These are phyloP conservation scores for Paratrypauchen microcephalus DNA, from an alignment of 2,797 vertebrate species.

Conservation along the genomic window DNA sequence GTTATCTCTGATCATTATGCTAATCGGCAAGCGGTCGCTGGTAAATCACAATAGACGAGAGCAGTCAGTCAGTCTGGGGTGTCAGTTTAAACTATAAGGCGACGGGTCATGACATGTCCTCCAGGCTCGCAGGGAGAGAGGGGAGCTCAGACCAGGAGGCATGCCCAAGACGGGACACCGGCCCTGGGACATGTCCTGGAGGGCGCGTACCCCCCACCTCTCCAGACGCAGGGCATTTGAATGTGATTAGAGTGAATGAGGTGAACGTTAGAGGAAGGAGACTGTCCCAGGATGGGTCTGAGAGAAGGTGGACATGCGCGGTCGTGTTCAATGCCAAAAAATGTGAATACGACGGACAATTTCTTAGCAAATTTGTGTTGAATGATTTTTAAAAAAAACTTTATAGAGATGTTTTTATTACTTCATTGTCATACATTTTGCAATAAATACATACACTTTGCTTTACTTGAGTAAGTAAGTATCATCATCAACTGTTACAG, in stretches of 20 bases:
- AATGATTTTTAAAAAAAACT: too few species aligned
- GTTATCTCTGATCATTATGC: constrained; percentile 82
- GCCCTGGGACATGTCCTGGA: constrained; percentile 51
- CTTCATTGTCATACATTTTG: too few species aligned
- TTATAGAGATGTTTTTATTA: too few species aligned
- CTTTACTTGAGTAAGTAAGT: too few species aligned
- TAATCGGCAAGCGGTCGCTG: constrained; percentile 71
- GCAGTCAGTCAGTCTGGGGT: constrained; percentile 70
- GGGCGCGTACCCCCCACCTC: constrained; percentile 28
- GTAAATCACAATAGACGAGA: constrained; percentile 72
- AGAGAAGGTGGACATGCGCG: constrained; percentile 13
- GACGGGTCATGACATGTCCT: constrained; percentile 69
- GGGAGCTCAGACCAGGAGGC: constrained; percentile 43
- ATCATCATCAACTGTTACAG: too few species aligned
- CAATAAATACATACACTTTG: too few species aligned
- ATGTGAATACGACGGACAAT: too few species aligned
- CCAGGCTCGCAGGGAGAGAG: constrained; percentile 46
- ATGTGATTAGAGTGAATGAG: constrained; percentile 56
- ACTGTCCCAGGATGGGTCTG: constrained; percentile 20
- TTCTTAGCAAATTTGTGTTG: too few species aligned
- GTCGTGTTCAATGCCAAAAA: not conserved
- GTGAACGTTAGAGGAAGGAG: constrained; percentile 44
- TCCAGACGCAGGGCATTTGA: constrained; percentile 55
- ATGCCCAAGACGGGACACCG: constrained; percentile 30
- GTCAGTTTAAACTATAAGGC: constrained; percentile 63